These are phyloP conservation scores for Melanotaenia trifasciata DNA, from an alignment of 2,797 vertebrate species.

Conservation along the genomic window DNA sequence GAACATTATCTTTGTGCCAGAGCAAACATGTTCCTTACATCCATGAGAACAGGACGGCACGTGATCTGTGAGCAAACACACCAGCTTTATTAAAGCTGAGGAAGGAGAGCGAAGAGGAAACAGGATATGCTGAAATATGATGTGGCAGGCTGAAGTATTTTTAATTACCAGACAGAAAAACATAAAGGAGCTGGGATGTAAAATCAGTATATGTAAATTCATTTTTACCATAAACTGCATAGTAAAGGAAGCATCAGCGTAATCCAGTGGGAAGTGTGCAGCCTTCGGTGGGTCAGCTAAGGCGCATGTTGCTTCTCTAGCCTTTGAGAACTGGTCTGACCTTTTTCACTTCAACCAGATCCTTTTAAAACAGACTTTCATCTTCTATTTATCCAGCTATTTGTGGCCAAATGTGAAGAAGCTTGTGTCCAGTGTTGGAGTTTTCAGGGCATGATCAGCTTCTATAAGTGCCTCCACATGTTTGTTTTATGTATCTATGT, in stretches of 20 bases:
- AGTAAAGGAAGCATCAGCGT: background rate
- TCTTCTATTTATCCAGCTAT: constrained; percentile 79
- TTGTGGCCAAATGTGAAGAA: constrained; percentile 64
- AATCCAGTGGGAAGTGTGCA: background rate
- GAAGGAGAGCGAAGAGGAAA: background rate
- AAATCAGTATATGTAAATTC: background rate
- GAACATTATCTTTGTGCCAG: background rate
- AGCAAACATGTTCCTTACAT: background rate
- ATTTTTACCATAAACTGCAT: background rate
- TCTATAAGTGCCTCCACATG: constrained; percentile 16
- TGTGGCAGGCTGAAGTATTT: background rate
- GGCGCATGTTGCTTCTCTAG: constrained; percentile 55
- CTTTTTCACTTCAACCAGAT: constrained; percentile 54
- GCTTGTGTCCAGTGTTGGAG: constrained; percentile 34
- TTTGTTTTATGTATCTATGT: constrained; percentile 1
- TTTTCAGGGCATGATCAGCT: constrained; percentile 15
- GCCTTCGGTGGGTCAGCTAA: constrained; percentile 56
- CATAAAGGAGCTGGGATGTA: background rate
- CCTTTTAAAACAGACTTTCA: constrained; percentile 54
- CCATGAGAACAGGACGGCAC: background rate
- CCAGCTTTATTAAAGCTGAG: background rate
- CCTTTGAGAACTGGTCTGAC: constrained; percentile 49
- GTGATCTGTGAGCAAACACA: background rate
- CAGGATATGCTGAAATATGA: background rate
- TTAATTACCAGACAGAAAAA: background rate